Conservation (phyloP, 2,113 vertebrate genomes). For the Capra hircus region DNA sequence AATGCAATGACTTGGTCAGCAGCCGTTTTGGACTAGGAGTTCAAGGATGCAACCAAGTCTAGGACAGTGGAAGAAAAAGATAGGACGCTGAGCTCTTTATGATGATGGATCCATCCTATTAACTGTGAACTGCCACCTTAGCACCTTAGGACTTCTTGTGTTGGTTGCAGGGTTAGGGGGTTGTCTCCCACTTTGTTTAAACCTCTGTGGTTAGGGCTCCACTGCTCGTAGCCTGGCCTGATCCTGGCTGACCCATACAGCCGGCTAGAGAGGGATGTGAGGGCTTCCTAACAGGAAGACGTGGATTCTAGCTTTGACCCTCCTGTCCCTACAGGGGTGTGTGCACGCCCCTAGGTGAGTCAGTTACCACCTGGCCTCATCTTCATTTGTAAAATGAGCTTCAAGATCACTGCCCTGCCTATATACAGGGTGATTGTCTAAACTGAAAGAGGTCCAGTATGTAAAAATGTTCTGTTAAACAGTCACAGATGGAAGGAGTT, state of each 20-base stretch:
- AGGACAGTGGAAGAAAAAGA: background rate
- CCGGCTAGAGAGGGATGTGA: background rate
- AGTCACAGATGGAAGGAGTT: no score
- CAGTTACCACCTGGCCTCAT: background rate
- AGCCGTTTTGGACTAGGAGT: background rate
- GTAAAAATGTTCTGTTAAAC: background rate
- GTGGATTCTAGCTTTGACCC: background rate
- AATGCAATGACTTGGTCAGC: background rate
- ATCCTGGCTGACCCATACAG: background rate
- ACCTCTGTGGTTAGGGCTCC: background rate
- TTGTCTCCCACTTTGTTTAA: background rate
- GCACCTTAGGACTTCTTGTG: background rate
- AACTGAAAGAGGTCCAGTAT: background rate
- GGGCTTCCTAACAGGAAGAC: background rate
- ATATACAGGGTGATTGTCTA: background rate
- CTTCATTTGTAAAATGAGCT: background rate
- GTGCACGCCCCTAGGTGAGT: background rate
- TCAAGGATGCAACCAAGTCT: background rate
- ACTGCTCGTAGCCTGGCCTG: background rate
- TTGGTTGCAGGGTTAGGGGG: background rate
- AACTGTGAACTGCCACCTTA: background rate
- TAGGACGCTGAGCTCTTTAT: background rate
- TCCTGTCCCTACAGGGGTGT: background rate
- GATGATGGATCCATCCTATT: fast-evolving
- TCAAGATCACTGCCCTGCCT: background rate